Base-by-base conservation (phyloP, 1,140 invertebrate genomes). In the Agrilus planipennis region DNA sequence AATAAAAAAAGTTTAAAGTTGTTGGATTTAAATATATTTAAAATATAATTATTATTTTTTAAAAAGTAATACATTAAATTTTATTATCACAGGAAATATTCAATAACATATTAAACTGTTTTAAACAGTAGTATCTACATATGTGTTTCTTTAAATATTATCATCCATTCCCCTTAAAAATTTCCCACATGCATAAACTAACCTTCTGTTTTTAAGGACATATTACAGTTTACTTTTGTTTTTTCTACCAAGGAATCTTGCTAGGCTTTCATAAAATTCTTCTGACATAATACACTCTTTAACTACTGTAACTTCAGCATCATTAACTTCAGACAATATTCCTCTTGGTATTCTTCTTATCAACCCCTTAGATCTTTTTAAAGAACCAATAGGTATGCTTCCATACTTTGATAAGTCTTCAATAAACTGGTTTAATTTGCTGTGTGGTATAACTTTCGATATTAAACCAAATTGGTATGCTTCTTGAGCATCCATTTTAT, bases 401-500 rank as follows among this genome's bases (percentile, higher is more conserved):
- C 52, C 54, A 42, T 54, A 49, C 38, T 53, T 31, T 15, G 49
- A 18, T 12, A 62, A 38, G 30, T 48, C 34, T n/a, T 48, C 21
- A 21, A 52, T 50, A 34, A 58, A 49, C 9, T 37, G 20, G 6
- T 50, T 27, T 7, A 62, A 22, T 27, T 58, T 18, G 6, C 42
- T 9, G 30, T 53, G 53, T 5, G 52, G 48, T 21, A 60, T 45
- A 16, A 60, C 45, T 42, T 51, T 29, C 17, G 55, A 49, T 14
- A 62, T 40, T 15, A 60, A 51, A 31, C 52, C 52, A 39, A 47
- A 46, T 25, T 50, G 19, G 14, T 42, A 44, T n/a, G 57, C 56
- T 52, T 60, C 54, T 42, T 68, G 41, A 4, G 88, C 87, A 44
- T 70, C 71, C 41, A 95, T 68, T 64, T 81, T 89, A 41, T 81